phyloP scores from a whole-genome alignment of 2,113 vertebrate species.

The Saccopteryx bilineata region DNA sequence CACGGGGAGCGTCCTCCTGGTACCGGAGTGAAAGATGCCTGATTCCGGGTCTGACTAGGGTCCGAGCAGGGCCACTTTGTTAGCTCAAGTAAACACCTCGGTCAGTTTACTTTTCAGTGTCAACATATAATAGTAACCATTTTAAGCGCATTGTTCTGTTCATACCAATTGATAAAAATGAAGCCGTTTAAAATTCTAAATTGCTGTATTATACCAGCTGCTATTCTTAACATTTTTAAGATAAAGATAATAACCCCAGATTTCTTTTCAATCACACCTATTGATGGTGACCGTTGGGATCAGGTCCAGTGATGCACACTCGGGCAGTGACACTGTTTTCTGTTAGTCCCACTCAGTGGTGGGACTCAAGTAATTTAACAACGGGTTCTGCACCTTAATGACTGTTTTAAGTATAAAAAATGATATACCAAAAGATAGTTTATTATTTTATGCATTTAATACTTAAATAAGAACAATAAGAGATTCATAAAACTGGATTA shows the following conservation, averaged over 20 bases:
- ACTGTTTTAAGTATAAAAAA: no score
- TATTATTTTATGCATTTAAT: no score
- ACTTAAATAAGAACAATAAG: no score
- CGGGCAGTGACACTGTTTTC: background rate
- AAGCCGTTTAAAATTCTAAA: background rate
- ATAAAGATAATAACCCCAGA: background rate
- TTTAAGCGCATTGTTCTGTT: no score
- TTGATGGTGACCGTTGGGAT: background rate
- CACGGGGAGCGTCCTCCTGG: accelerated
- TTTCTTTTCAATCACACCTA: accelerated
- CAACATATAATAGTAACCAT: background rate
- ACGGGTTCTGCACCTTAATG: no score
- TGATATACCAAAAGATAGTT: no score
- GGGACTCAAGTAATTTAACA: no score
- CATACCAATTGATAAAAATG: background rate
- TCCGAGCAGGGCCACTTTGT: background rate
- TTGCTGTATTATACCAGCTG: background rate
- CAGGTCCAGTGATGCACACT: accelerated
- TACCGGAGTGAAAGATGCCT: background rate
- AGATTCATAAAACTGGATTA: no score
- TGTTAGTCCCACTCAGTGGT: background rate
- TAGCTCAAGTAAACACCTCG: background rate
- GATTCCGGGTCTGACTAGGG: background rate
- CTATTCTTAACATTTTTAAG: background rate
- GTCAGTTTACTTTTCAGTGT: background rate